Evolutionary conservation across 2,797 vertebrate species (phyloP).

Genomic region (Ciconia nigra): DNA sequence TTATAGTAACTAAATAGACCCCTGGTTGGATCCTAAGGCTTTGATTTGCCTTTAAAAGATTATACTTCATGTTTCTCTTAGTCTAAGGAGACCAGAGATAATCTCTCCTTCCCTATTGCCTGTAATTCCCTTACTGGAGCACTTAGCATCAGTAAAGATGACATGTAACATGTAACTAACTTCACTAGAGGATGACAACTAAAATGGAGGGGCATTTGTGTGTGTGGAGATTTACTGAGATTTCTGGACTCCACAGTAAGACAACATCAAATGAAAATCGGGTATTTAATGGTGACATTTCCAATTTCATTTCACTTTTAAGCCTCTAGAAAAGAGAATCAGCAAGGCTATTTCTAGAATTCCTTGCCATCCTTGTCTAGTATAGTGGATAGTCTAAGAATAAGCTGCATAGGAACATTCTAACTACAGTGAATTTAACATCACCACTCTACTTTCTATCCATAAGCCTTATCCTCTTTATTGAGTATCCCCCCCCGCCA

Average conservation of each 20-base stretch:
- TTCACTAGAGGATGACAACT: neutral
- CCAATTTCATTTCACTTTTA: neutral
- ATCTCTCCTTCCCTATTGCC: neutral
- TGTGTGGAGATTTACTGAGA: neutral
- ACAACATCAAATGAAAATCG: neutral
- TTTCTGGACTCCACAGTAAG: neutral
- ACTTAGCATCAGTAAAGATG: neutral
- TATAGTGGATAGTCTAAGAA: neutral
- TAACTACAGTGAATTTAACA: neutral
- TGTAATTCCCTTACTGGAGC: neutral
- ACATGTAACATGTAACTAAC: accelerated
- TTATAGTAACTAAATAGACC: neutral
- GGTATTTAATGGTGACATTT: neutral
- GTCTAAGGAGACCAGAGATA: neutral
- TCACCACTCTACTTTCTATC: neutral
- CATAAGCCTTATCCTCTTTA: neutral
- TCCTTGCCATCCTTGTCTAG: neutral
- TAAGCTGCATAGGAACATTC: neutral
- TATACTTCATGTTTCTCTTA: neutral
- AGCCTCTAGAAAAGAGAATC: neutral
- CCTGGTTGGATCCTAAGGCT: neutral
- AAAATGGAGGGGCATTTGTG: neutral
- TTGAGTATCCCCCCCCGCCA: neutral
- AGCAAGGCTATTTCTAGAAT: neutral
- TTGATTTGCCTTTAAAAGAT: neutral